Conservation (phyloP, 2,113 vertebrate genomes). For the Notothenia coriiceps region DNA sequence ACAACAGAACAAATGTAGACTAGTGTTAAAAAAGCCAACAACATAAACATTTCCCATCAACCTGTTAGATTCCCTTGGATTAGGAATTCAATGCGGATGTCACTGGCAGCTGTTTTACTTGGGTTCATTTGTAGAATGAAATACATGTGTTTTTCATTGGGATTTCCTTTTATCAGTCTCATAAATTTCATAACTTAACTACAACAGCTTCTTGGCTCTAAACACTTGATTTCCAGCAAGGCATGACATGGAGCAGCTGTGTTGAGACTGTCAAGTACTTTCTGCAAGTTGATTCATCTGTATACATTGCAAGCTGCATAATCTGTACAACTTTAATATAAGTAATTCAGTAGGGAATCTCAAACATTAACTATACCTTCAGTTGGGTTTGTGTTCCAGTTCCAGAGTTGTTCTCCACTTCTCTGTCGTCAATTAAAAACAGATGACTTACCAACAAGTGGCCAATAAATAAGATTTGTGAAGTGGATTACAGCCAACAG, state of each 20-base stretch:
- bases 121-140: conserved; percentile 33
- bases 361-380: conserved; percentile 5
- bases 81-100: conserved; percentile 46
- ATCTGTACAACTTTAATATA: conserved; percentile 27
- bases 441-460: not conserved
- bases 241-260: conserved; percentile 71
- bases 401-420: not conserved
- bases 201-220: conserved; percentile 67
- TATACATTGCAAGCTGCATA: conserved; percentile 43
- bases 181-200: conserved; percentile 68
- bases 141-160: conserved; percentile 65
- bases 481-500: not conserved
- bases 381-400: not conserved
- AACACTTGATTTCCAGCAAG: conserved; percentile 62
- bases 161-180: conserved; percentile 67
- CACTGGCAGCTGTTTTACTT: conserved; percentile 41
- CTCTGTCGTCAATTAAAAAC: not conserved
- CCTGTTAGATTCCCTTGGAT: conserved; percentile 46
- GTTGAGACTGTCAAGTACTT: conserved; percentile 27
- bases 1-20: conserved; percentile 34
- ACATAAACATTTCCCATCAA: conserved; percentile 36
- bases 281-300: conserved; percentile 42
- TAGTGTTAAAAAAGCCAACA: conserved; percentile 13
- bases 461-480: not conserved
- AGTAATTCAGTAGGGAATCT: conserved; percentile 6